Evolutionary conservation across 2,113 vertebrate genomes (phyloP).

Genomic region (Baryphthengus martii): DNA sequence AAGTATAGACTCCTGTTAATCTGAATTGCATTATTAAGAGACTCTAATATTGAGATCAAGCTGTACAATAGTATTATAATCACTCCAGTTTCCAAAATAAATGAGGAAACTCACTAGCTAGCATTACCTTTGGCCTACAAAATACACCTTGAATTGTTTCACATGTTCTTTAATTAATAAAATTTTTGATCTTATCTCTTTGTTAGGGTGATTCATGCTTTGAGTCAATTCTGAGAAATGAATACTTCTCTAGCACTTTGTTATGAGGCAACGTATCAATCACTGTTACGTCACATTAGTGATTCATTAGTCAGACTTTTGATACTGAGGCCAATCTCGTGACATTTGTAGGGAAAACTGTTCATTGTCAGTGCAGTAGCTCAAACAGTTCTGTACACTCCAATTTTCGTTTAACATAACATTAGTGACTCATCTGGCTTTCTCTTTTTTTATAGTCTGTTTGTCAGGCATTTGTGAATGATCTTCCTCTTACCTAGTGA

Average conservation of each 20-base stretch:
- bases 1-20: background rate
- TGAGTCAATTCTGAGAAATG: slow-evolving; percentile 34
- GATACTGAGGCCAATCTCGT: slow-evolving; percentile 23
- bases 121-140: background rate
- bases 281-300: slow-evolving; percentile 15
- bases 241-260: background rate
- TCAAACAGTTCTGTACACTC: background rate
- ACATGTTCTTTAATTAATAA: background rate
- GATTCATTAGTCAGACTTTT: slow-evolving; percentile 50
- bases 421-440: slow-evolving; percentile 23
- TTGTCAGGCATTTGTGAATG: background rate
- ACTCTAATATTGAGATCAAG: background rate
- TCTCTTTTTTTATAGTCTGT: background rate
- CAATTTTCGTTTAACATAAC: slow-evolving; percentile 14
- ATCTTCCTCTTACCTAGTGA: background rate
- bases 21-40: background rate
- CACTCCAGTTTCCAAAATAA: background rate
- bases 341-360: slow-evolving; percentile 20
- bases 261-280: slow-evolving; percentile 29
- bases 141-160: background rate
- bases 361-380: slow-evolving; percentile 34
- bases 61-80: background rate
- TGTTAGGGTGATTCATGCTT: slow-evolving; percentile 37
- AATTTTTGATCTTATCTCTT: background rate
- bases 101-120: background rate